phyloP scores from a whole-genome alignment of 1,140 invertebrate genomes.

The Drosophila athabasca region DNA sequence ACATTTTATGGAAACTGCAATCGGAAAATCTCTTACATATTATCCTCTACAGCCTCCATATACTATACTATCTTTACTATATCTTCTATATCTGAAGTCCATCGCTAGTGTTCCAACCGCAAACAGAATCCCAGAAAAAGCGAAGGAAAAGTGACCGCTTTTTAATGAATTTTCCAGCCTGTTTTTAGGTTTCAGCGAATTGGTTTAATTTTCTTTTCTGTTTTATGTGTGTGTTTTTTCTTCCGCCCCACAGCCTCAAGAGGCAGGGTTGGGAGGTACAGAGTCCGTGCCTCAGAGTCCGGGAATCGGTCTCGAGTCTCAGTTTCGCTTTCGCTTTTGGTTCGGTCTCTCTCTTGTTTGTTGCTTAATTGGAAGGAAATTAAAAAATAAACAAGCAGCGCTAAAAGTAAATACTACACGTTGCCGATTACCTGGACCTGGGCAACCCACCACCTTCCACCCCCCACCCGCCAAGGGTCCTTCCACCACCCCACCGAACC shows the following conservation, averaged over 20 bases:
- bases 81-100: no score
- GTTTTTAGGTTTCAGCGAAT: constrained; percentile 48
- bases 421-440: constrained; percentile 68
- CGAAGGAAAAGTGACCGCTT: background rate
- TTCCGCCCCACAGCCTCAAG: background rate
- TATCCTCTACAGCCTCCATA: no score
- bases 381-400: constrained; percentile 80
- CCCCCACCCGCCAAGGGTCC: constrained; percentile 1
- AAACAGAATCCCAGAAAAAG: no score
- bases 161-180: constrained; percentile 67
- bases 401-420: constrained; percentile 79
- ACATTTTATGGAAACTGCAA: no score
- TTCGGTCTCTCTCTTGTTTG: constrained; percentile 59
- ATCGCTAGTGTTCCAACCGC: no score
- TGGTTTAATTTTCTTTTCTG: constrained; percentile 69
- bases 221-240: constrained; percentile 17
- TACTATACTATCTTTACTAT: no score
- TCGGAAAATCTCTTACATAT: no score
- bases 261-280: background rate
- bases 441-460: background rate
- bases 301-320: background rate
- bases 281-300: background rate
- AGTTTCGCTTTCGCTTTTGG: constrained; percentile 30
- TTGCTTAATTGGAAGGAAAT: constrained; percentile 82
- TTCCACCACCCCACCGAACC: constrained; percentile 10